Evolutionary conservation across 1,140 invertebrate species (phyloP).

Genomic region (Steinernema feltiae): DNA sequence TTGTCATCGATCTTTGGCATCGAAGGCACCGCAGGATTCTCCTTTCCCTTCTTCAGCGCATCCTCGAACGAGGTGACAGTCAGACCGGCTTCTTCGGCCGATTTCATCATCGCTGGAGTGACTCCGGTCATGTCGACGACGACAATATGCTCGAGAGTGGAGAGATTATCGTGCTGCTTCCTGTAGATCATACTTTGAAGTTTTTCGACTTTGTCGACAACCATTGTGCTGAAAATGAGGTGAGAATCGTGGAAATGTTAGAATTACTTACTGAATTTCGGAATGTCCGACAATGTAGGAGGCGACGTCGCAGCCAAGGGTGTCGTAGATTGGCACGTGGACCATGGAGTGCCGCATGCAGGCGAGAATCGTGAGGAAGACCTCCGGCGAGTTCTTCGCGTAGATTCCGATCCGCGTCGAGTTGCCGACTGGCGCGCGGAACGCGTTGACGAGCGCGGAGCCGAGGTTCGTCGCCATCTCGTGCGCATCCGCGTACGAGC

Average conservation of each 20-base stretch:
- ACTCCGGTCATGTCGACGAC: constrained; percentile 13
- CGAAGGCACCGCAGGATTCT: constrained; percentile 10
- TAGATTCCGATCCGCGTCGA: background rate
- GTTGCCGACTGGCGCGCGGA: background rate
- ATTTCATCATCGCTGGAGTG: background rate
- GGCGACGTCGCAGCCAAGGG: background rate
- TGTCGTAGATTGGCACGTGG: background rate
- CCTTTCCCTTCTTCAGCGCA: constrained; percentile 14
- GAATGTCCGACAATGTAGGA: background rate
- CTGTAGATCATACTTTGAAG: background rate
- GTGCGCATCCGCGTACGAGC: background rate
- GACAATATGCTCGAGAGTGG: constrained; percentile 21
- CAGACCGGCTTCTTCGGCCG: constrained; percentile 21
- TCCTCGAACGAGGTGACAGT: constrained; percentile 17
- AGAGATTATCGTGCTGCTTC: background rate
- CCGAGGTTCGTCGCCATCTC: background rate
- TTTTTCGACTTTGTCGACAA: constrained; percentile 19
- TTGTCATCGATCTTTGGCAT: constrained; percentile 13
- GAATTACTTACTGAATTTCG: background rate
- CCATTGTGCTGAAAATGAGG: constrained; percentile 1
- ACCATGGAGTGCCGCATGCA: background rate
- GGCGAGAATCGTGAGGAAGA: background rate
- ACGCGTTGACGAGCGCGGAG: background rate
- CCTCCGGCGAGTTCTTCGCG: constrained; percentile 5
- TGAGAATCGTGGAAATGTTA: background rate